Base-by-base conservation (phyloP, 2,888 invertebrate genomes). In the Chalcis sispes region DNA sequence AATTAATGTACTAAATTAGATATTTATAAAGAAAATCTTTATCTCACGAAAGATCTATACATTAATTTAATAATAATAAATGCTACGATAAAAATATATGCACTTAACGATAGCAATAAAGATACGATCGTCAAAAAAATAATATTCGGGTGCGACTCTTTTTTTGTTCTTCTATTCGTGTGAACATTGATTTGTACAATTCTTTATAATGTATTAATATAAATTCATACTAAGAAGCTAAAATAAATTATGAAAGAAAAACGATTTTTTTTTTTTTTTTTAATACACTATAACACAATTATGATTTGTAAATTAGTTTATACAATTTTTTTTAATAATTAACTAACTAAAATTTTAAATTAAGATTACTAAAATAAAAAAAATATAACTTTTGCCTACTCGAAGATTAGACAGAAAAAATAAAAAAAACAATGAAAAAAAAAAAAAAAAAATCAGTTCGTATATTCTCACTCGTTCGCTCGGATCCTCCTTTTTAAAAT, bases 141-240 rank as follows among this genome's bases (percentile, higher is more conserved):
- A 71, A 65, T 42, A 71, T 58, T 54, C 52, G 46, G 25, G 67
- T 77, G 54, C 72, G 62, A 76, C 72, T 72, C 52, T 36, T 58
- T 59, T 72, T 58, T 61, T 74, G 64, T 77, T 74, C 15, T 40
- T 77, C 74, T 77, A 73, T 74, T 77, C 64, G 29, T 48, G 65
- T 71, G 62, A 77, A 74, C 66, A 77, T n/a, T 75, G 25, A 25
- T 77, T 77, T 77, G 77, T 77, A 77, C 77, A 77, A 77, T 75
- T 74, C 46, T 65, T 72, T 71, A 66, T 70, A 77, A 74, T 62
- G 40, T 71, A 71, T 71, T 74, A n/a, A n/a, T 70, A 72, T 77
- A 77, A 77, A 77, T 36, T 66, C 54, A 70, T 1, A 29, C 70
- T 73, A 77, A 61, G 42, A 62, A 62, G 58, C 72, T 77, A 75